Evolutionary conservation across 2,797 vertebrate genomes (phyloP).

Genomic region (Schizothorax lantsangensis): DNA sequence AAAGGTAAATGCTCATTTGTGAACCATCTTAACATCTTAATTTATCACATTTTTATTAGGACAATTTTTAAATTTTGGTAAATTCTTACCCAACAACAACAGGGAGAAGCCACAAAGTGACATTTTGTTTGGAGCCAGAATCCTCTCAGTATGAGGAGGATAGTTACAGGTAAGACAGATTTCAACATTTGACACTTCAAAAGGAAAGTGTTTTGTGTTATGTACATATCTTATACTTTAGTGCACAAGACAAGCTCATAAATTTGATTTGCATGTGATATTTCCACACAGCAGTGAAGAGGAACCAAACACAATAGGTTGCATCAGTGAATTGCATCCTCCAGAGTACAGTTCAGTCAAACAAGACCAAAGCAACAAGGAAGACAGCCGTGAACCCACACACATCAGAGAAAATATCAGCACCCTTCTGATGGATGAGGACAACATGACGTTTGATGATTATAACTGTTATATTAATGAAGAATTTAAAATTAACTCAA

Average conservation of each 20-base stretch:
- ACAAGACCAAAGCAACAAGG: slow-evolving; percentile 4
- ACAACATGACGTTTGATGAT: slow-evolving; percentile 28
- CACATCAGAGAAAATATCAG: slow-evolving; percentile 53
- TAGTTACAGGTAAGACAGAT: slow-evolving; percentile 69
- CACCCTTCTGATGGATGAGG: slow-evolving; percentile 37
- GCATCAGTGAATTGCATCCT: slow-evolving; percentile 9
- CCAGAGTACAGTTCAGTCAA: slow-evolving; percentile 31
- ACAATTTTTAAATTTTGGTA: background rate
- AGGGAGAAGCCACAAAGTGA: slow-evolving; percentile 76
- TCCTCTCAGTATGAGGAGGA: slow-evolving; percentile 72
- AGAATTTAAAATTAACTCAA: slow-evolving; percentile 4
- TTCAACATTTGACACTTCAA: background rate
- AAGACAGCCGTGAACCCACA: background rate
- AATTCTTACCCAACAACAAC: slow-evolving; percentile 42
- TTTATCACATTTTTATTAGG: background rate
- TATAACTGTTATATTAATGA: slow-evolving; percentile 42
- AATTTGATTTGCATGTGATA: slow-evolving; percentile 1
- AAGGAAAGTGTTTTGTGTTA: background rate
- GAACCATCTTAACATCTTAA: background rate
- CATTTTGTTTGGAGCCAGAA: slow-evolving; percentile 70
- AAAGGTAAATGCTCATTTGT: slow-evolving; percentile 40
- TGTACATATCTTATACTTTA: background rate
- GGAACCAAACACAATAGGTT: slow-evolving; percentile 55
- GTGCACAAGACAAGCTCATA: background rate
- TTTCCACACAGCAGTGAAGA: slow-evolving; percentile 60